Evolutionary conservation across 2,888 invertebrate genomes (phyloP).

Genomic region (Mythimna pallens): DNA sequence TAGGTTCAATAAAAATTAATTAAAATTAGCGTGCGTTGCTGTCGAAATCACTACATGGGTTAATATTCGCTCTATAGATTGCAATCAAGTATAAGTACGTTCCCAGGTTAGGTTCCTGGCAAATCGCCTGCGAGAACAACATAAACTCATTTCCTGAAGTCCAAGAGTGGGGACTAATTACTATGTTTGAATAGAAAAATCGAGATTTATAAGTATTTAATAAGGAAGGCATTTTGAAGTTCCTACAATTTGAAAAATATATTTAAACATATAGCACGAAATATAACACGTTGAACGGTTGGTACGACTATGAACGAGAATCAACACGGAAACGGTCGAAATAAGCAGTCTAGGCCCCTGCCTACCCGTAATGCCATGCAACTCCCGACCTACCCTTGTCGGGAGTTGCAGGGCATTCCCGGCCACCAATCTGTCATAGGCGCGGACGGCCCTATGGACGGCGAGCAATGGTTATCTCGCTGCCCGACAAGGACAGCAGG

Average conservation of each 20-base stretch:
- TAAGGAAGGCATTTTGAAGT: background rate
- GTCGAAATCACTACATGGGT: background rate
- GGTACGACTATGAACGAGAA: too few species aligned
- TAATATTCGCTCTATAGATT: conserved; percentile 13
- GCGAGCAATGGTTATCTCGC: too few species aligned
- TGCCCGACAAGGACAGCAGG: too few species aligned
- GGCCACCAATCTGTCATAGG: too few species aligned
- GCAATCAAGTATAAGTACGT: conserved; percentile 12
- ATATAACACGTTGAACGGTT: background rate
- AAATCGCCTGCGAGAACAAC: conserved; percentile 27
- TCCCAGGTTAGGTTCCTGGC: background rate
- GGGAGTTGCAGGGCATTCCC: too few species aligned
- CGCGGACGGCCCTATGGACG: too few species aligned
- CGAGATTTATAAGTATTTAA: background rate
- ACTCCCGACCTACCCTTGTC: too few species aligned
- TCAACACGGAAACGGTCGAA: too few species aligned
- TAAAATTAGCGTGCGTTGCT: background rate
- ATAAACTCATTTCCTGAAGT: conserved; percentile 29
- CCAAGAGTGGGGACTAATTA: conserved; percentile 16
- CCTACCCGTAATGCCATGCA: too few species aligned
- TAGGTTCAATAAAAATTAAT: too few species aligned
- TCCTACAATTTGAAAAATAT: too few species aligned
- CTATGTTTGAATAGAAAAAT: conserved; percentile 8
- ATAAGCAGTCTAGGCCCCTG: too few species aligned
- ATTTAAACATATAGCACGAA: background rate